Base-by-base conservation (phyloP, 1,140 invertebrate species). In the Meloidogyne chitwoodi region DNA sequence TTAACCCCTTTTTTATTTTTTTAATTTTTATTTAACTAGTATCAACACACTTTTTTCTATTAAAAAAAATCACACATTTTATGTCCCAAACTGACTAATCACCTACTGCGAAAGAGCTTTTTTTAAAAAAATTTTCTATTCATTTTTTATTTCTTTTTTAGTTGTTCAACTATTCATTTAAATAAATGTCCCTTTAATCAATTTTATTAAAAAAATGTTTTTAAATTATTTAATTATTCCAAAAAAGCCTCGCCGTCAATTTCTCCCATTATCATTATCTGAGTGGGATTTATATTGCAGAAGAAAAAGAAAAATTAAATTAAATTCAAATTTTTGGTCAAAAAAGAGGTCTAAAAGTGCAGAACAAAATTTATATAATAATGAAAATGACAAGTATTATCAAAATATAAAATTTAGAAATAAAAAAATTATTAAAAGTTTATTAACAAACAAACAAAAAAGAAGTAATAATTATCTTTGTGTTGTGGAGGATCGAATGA, bases 231-330 rank as follows among this genome's bases (percentile, higher is more conserved):
- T 56, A 56, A 56, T 56, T 56, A 56, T 56, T 56, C 72, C 72
- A 67, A 34, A 26, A 74, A 74, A 74, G 56, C 41, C 72, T 38
- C 61, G 69, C 6, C 72, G 72, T 26, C 61, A 74, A 38, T 74
- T 41, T 38, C 68, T 74, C 26, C 72, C 72, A 14, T 24, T 74
- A 27, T 74, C 72, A 2, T 24, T 74, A 8, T 74, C 72, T 34
- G 74, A 75, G 41, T 44, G 44, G 44, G 75, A 75, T 75, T 38
- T 75, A 48, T 22, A 48, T 34, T 27, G 24, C 8, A 74, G 66
- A 48, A 74, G 71, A 8, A 68, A 70, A 70, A 14, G 68, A 67
- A 70, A 70, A 70, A n/a, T 56, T n/a, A 56, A 56, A 56, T n/a
- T 48, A 48, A 48, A 48, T 48, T 19, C 6, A n/a, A 56, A 38